These are phyloP conservation scores for Paradisaea rubra DNA, from an alignment of 2,113 vertebrate genomes.

Conservation along the genomic window DNA sequence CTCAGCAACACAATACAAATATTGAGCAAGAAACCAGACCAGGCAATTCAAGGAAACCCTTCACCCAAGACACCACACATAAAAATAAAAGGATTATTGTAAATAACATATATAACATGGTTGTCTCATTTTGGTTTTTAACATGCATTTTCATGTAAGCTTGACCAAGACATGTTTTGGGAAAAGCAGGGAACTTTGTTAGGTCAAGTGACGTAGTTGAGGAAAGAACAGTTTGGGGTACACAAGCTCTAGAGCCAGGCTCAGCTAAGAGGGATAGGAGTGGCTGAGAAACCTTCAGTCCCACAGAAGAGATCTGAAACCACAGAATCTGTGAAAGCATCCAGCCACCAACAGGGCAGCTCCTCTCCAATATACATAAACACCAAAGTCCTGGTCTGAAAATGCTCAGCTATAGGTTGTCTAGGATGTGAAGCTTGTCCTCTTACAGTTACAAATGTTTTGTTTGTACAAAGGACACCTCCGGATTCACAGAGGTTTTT, in stretches of 20 bases:
- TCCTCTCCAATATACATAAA: accelerated
- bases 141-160: not conserved
- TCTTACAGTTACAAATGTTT: not conserved
- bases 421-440: not conserved
- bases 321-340: accelerated
- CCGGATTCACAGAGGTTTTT: not conserved
- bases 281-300: not conserved
- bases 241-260: not conserved
- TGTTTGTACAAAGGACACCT: not conserved
- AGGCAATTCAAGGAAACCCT: not conserved
- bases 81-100: not conserved
- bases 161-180: not conserved
- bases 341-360: not conserved
- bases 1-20: slow-evolving; percentile 15
- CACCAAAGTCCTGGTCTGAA: not conserved
- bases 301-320: not conserved
- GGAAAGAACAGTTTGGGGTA: not conserved
- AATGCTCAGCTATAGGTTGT: not conserved
- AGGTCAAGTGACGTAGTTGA: not conserved
- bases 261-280: not conserved
- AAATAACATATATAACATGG: not conserved
- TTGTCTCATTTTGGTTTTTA: not conserved
- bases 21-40: not conserved
- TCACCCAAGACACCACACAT: not conserved
- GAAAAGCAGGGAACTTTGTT: not conserved